A percentile compares a stretch with the other conserved stretches of the same genome.
These are phyloP conservation scores for Scaptomyza hsui DNA, from an alignment of 1,140 invertebrate species.

Conservation along the genomic window DNA sequence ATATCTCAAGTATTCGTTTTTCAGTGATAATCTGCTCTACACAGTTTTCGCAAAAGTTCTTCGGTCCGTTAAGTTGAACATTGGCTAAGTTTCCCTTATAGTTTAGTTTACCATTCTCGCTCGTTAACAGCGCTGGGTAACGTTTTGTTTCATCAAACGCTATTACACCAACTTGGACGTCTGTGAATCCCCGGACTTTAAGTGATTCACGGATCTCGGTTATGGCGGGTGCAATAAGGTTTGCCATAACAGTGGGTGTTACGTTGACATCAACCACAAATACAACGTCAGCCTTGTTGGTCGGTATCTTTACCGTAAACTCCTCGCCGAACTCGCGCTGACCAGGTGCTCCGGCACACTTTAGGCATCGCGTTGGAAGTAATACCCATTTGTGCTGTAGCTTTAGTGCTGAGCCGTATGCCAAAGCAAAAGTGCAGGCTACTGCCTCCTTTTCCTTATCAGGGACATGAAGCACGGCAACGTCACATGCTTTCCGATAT, in stretches of 20 bases:
- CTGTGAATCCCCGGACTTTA: conserved; percentile 85
- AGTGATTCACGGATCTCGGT: conserved; percentile 83
- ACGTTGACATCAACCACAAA: conserved; percentile 88
- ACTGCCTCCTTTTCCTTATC: conserved; percentile 85
- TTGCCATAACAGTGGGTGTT: conserved; percentile 72
- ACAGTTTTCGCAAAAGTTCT: conserved; percentile 64
- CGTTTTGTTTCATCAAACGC: conserved; percentile 85
- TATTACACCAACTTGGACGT: conserved; percentile 86
- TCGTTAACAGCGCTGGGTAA: conserved; percentile 86
- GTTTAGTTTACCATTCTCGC: conserved; percentile 85
- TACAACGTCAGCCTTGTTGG: conserved; percentile 89
- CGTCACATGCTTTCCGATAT: conserved; percentile 88
- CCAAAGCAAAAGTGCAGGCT: conserved; percentile 86
- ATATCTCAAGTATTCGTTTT: conserved; percentile 63
- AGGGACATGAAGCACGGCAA: conserved; percentile 84
- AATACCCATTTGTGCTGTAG: conserved; percentile 85
- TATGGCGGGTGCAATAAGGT: conserved; percentile 82
- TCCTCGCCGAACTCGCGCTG: conserved; percentile 86
- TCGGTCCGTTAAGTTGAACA: conserved; percentile 84
- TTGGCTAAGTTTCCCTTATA: conserved; percentile 86
- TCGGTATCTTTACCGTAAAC: conserved; percentile 88
- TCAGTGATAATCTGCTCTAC: conserved; percentile 70
- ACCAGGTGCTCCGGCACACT: conserved; percentile 86
- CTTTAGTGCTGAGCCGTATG: conserved; percentile 86
- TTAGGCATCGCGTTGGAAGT: conserved; percentile 86